Evolutionary conservation across 2,888 invertebrate species (phyloP).

Genomic region (Eupithecia centaureata): DNA sequence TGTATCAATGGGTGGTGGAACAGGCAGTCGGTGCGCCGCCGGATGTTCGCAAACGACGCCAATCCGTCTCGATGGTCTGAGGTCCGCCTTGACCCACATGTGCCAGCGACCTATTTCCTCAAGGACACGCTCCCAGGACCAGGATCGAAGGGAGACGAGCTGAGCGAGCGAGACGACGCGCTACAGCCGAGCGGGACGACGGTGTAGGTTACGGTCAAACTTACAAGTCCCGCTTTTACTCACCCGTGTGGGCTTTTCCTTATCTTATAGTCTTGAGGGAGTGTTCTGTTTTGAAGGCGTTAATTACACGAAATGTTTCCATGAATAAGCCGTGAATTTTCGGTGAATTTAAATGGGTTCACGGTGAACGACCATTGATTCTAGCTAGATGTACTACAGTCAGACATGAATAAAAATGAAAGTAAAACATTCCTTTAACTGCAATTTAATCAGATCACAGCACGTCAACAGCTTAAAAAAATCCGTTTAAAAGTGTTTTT

Average conservation of each 20-base stretch:
- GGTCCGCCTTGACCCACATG: conserved; percentile 40
- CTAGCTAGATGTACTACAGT: neutral
- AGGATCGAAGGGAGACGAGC: conserved; percentile 27
- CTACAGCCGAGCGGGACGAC: conserved; percentile 6
- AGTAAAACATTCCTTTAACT: neutral
- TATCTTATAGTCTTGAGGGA: conserved; percentile 1
- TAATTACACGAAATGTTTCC: neutral
- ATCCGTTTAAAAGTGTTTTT: neutral
- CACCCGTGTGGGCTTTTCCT: neutral
- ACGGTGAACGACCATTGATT: neutral
- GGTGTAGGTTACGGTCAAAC: conserved; percentile 29
- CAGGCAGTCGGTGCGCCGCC: neutral
- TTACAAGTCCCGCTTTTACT: conserved; percentile 16
- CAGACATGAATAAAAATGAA: neutral
- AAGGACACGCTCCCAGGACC: conserved; percentile 33
- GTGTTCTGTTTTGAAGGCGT: neutral
- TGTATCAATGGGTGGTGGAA: neutral
- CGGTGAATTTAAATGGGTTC: neutral
- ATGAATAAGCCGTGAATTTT: neutral
- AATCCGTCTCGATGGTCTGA: conserved; percentile 26
- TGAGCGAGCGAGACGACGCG: conserved; percentile 19
- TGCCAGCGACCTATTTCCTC: conserved; percentile 32
- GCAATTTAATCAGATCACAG: too few relatives aligned
- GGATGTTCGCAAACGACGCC: conserved; percentile 7
- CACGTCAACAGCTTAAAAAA: neutral